Evolutionary conservation across 1,140 invertebrate species (phyloP), one percentile per base, ranked within the genome.

Genomic region (Luehdorfia chinensis): DNA sequence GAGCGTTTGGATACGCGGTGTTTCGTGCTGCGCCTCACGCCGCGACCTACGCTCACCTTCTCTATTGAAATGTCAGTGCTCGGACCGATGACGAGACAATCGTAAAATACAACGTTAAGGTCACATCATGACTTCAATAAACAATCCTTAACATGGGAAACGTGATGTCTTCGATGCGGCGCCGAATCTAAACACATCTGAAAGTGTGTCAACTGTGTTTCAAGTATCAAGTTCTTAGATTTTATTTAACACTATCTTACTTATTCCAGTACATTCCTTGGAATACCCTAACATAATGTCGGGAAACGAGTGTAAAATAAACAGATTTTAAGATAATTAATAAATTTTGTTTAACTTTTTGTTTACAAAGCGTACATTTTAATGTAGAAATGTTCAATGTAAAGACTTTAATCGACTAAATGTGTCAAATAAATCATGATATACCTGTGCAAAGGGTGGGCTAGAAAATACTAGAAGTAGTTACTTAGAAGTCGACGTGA

Each of bases 121-220:
- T 83, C 81, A 85, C 73, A 85, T 80, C 77, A 84, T 83, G 78
- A 83, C 81, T 83, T 81, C 81, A 75, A 85, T 85, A 85, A 85
- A 84, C 78, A 70, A 85, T 79, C 71, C 72, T 55, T 67, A 83
- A 83, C 81, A 85, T 75, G 63, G 67, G 66, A 84, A 83, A 78
- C 81, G 81, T 85, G 81, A 81, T 72, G 70, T 77, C 62, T 74
- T 65, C 77, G 73, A 68, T 66, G 78, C 67, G 43, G 52, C 59
- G 58, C 37, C 56, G 41, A 59, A 64, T 59, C 64, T 56, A 68
- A 66, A 75, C 61, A n/a, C 57, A 49, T 64, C 67, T 51, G 64
- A 75, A 85, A 83, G 71, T 85, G 67, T 83, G 81, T 63, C 78
- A 75, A 63, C 48, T 69, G 62, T 80, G 68, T 69, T 64, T 58